Percentiles rank a stretch among this genome's conserved stretches.
phyloP scores from a whole-genome alignment of 2,113 vertebrate species.

The Corythaeola cristata region DNA sequence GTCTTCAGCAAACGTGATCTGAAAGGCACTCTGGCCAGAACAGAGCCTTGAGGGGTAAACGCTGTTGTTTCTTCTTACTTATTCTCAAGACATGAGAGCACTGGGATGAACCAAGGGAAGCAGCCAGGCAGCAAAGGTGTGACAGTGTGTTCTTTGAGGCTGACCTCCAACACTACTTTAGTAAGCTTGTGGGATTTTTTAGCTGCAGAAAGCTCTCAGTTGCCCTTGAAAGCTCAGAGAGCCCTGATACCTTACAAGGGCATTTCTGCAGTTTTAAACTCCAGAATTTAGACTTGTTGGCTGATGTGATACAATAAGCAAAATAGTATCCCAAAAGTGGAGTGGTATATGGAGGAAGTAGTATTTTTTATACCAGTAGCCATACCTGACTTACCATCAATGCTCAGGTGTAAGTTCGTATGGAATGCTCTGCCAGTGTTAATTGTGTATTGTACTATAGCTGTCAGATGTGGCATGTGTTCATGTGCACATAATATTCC shows the following conservation, averaged over 20 bases:
- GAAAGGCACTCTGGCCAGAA: no score
- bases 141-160: not conserved
- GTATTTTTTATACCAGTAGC: not conserved
- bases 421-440: not conserved
- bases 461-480: not conserved
- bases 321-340: not conserved
- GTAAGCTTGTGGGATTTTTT: not conserved
- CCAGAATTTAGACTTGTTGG: not conserved
- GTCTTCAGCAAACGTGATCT: not conserved
- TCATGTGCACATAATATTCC: not conserved
- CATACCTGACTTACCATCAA: not conserved
- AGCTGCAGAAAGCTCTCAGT: not conserved
- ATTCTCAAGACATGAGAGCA: no score
- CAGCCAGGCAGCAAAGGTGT: no score
- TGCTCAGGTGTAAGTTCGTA: not conserved
- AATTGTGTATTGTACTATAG: not conserved
- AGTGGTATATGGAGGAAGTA: not conserved
- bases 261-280: not conserved
- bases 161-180: not conserved
- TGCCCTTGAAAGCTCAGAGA: not conserved
- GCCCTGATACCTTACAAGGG: not conserved
- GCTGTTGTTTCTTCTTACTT: no score
- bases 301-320: not conserved
- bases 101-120: no score
- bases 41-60: no score